These are phyloP conservation scores for Aleiodes testaceus DNA, from an alignment of 2,888 invertebrate species.

Conservation along the genomic window DNA sequence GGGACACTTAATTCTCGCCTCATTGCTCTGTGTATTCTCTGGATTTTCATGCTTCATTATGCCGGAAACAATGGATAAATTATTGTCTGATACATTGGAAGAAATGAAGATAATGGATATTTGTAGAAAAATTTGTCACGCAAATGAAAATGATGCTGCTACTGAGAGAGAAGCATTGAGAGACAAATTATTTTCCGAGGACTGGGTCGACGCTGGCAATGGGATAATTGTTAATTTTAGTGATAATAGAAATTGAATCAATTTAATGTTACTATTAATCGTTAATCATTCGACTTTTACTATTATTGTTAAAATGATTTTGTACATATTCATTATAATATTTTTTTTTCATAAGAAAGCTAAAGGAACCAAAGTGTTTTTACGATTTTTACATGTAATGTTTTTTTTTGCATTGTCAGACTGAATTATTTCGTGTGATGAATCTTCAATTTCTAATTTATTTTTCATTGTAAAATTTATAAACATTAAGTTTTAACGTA, in stretches of 20 bases:
- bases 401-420: slow-evolving; percentile 26
- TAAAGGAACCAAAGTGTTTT: slow-evolving; percentile 48
- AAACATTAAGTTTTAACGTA: slow-evolving; percentile 32
- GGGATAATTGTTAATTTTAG: slow-evolving; percentile 67
- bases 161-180: slow-evolving; percentile 59
- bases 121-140: slow-evolving; percentile 47
- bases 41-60: slow-evolving; percentile 57
- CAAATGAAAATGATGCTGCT: slow-evolving; percentile 43
- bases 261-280: not conserved
- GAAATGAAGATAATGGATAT: slow-evolving; percentile 49
- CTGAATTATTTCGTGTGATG: slow-evolving; percentile 38
- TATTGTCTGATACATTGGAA: slow-evolving; percentile 61
- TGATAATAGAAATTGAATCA: slow-evolving; percentile 57
- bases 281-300: too few relatives aligned
- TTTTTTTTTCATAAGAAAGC: slow-evolving; percentile 42
- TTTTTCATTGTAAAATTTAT: slow-evolving; percentile 28
- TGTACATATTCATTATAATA: slow-evolving; percentile 16
- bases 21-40: slow-evolving; percentile 58
- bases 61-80: slow-evolving; percentile 60
- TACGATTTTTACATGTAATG: slow-evolving; percentile 39
- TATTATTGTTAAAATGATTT: slow-evolving; percentile 15
- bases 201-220: slow-evolving; percentile 68
- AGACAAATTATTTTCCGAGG: slow-evolving; percentile 66
- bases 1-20: slow-evolving; percentile 56
- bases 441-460: slow-evolving; percentile 44